Conservation (phyloP, 2,113 vertebrate genomes). For the Brachyhypopomus gauderio region DNA sequence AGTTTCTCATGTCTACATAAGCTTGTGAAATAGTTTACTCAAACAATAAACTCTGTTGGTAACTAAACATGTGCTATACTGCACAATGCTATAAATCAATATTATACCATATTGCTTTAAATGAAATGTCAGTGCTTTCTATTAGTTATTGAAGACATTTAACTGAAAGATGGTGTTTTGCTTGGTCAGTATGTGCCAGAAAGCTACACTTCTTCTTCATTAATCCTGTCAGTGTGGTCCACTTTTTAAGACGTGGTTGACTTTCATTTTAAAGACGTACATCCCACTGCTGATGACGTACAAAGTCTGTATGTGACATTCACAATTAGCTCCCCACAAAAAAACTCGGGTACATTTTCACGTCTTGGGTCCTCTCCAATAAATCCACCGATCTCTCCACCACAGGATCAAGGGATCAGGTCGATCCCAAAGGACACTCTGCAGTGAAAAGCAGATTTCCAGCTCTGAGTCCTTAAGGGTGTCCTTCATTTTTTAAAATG, state of each 20-base stretch:
- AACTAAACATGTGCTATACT: conserved; percentile 14
- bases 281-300: neutral
- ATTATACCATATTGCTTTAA: conserved; percentile 61
- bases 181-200: conserved; percentile 17
- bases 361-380: neutral
- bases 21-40: conserved; percentile 28
- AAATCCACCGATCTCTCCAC: neutral
- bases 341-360: conserved; percentile 13
- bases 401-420: neutral
- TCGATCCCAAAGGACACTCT: neutral
- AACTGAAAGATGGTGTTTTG: neutral
- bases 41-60: neutral
- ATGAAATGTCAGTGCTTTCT: conserved; percentile 19
- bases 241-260: neutral
- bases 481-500: conserved; percentile 4
- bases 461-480: neutral
- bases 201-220: neutral
- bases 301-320: conserved; percentile 51
- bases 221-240: neutral
- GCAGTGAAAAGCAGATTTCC: neutral
- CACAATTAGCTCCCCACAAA: conserved; percentile 40
- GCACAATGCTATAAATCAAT: conserved; percentile 17
- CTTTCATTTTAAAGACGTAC: neutral
- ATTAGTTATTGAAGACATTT: conserved; percentile 18
- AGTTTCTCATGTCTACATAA: neutral